Base-by-base conservation (phyloP, 2,888 invertebrate genomes). In the Onchidella celtica region DNA sequence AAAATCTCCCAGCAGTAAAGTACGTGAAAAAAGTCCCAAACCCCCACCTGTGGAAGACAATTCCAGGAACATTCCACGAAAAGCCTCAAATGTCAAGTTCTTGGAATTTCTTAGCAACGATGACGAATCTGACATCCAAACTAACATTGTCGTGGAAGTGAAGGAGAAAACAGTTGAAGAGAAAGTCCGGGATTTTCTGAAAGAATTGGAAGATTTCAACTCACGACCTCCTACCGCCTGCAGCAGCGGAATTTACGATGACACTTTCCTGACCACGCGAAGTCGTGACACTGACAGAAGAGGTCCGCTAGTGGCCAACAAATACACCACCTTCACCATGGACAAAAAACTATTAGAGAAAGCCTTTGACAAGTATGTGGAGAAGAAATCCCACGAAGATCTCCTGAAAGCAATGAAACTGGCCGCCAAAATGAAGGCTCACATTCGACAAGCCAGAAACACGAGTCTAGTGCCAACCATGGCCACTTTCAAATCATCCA, bases 331-430 rank as follows among this genome's bases (percentile, higher is more conserved):
- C 9, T 63, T 85, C 0, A 80, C 82, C 1, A 29, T 87, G 3
- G 86, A 87, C 66, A 82, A 84, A 21, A 38, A 79, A 21, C 84
- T 84, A 70, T 66, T 90, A 14, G 86, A 87, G 73, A 79, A 61
- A 11, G 89, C 89, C 9, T 90, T 90, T 78, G 86, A 90, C 70
- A 79, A 87, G 27, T 88, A 89, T 74, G 87, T 88, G 80, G 47
- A 70, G 29, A 82, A 86, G 34, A 82, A 81, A 34, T 81, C 84
- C 1, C 66, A 80, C 11, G 89, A 88, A 17, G 85, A 87, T 32
- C 83, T 88, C 14, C 84, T 86, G 14, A 86, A 85, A 69, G 83
- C 89, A 57, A 86, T 88, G 59, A 84, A 86, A 38, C 78, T 88
- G 38, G 89, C 90, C 0, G 69, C 88, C 40, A 89, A 87, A 77